Percentiles rank a stretch among this genome's conserved stretches.
Conservation (phyloP, 2,797 vertebrate species). For the Scarus forsteni region DNA sequence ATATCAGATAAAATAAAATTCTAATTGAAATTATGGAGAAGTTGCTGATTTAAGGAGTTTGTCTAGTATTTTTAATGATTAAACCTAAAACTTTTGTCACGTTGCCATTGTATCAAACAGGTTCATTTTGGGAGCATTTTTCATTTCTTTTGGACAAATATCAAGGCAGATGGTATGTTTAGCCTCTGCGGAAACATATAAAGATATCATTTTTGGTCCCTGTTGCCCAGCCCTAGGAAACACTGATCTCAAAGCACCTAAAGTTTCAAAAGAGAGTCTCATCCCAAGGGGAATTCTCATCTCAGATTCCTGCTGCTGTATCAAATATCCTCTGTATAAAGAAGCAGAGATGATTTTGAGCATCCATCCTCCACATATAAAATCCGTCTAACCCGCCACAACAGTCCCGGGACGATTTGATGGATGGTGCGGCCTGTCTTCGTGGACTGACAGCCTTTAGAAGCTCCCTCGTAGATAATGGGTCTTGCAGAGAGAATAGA, state of each 20-base stretch:
- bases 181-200: too few relatives aligned
- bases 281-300: constrained; percentile 56
- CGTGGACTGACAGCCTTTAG: constrained; percentile 32
- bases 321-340: constrained; percentile 26
- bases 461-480: constrained; percentile 19
- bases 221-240: too few relatives aligned
- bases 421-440: constrained; percentile 34
- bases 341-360: constrained; percentile 48
- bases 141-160: too few relatives aligned
- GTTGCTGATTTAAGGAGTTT: too few relatives aligned
- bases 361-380: constrained; percentile 12
- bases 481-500: constrained; percentile 32
- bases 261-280: constrained; percentile 32
- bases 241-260: constrained; percentile 24
- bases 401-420: constrained; percentile 23
- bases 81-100: too few relatives aligned
- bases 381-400: constrained; percentile 21
- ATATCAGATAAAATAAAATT: too few relatives aligned
- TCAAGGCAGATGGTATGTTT: too few relatives aligned
- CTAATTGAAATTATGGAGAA: too few relatives aligned
- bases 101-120: too few relatives aligned
- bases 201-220: too few relatives aligned
- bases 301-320: constrained; percentile 40
- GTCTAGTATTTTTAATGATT: too few relatives aligned
- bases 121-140: too few relatives aligned